phyloP scores from a whole-genome alignment of 1,140 invertebrate species.

The Sipha flava region DNA sequence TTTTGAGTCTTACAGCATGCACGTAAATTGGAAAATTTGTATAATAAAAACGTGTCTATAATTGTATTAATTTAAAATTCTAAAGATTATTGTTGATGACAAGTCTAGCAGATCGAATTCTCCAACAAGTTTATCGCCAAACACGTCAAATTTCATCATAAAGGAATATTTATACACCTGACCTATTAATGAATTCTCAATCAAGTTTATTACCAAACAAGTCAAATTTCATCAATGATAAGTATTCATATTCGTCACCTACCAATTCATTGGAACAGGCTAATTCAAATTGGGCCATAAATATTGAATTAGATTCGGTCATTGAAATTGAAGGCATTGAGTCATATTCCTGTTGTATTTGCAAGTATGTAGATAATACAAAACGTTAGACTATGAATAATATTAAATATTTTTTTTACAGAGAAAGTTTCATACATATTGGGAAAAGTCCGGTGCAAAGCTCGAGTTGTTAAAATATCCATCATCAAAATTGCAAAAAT shows the following conservation, averaged over 20 bases:
- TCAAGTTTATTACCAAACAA: too few species aligned
- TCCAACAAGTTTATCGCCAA: background rate
- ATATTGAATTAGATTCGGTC: slow-evolving; percentile 20
- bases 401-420: slow-evolving; percentile 37
- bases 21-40: too few species aligned
- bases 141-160: background rate
- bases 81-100: background rate
- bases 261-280: slow-evolving; percentile 15
- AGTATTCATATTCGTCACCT: background rate
- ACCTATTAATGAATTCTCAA: too few species aligned
- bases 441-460: slow-evolving; percentile 85
- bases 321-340: background rate
- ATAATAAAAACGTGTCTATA: too few species aligned
- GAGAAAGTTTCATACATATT: slow-evolving; percentile 67
- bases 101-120: slow-evolving; percentile 3
- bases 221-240: too few species aligned
- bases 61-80: background rate
- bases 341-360: background rate
- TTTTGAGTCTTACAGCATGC: too few species aligned
- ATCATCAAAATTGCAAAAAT: slow-evolving; percentile 82
- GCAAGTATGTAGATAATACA: background rate
- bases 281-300: background rate
- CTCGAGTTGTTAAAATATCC: slow-evolving; percentile 76
- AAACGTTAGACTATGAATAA: background rate
- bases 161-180: too few species aligned